These are phyloP conservation scores for Archips xylosteana DNA, from an alignment of 2,888 invertebrate genomes.

Conservation along the genomic window DNA sequence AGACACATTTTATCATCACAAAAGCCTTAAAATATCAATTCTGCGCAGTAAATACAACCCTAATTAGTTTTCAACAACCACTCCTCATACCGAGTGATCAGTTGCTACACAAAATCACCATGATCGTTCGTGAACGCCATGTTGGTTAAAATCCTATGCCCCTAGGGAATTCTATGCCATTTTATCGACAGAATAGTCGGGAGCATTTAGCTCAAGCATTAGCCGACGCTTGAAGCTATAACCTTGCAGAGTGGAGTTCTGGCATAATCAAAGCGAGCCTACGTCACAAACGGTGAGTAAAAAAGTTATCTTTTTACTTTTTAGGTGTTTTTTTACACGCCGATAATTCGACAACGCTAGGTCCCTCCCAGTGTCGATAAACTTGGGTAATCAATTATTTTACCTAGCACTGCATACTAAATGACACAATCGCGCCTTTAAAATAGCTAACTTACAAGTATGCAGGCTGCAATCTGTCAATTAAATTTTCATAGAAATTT, in stretches of 20 bases:
- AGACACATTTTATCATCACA: slow-evolving; percentile 39
- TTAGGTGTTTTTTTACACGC: slow-evolving; percentile 26
- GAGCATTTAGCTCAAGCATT: slow-evolving; percentile 16
- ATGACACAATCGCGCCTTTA: neutral
- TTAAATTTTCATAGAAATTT: neutral
- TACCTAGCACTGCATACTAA: neutral
- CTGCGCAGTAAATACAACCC: slow-evolving; percentile 22
- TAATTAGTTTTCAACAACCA: neutral
- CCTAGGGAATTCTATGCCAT: slow-evolving; percentile 46
- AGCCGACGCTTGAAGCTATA: slow-evolving; percentile 17
- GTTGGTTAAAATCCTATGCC: slow-evolving; percentile 44
- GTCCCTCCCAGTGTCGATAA: slow-evolving; percentile 30
- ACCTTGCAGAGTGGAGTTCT: slow-evolving; percentile 31
- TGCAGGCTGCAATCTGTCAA: neutral
- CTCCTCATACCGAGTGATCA: slow-evolving; percentile 10
- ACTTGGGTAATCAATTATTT: neutral
- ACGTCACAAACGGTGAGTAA: slow-evolving; percentile 34
- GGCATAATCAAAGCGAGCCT: slow-evolving; percentile 29
- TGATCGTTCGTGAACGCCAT: slow-evolving; percentile 33
- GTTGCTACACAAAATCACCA: neutral
- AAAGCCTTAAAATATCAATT: slow-evolving; percentile 31
- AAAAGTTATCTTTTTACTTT: slow-evolving; percentile 11
- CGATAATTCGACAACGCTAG: slow-evolving; percentile 6
- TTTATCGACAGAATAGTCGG: slow-evolving; percentile 45
- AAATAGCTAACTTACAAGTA: neutral